These are phyloP conservation scores for Uloborus plumipes DNA, from an alignment of 2,888 invertebrate genomes.

Conservation along the genomic window DNA sequence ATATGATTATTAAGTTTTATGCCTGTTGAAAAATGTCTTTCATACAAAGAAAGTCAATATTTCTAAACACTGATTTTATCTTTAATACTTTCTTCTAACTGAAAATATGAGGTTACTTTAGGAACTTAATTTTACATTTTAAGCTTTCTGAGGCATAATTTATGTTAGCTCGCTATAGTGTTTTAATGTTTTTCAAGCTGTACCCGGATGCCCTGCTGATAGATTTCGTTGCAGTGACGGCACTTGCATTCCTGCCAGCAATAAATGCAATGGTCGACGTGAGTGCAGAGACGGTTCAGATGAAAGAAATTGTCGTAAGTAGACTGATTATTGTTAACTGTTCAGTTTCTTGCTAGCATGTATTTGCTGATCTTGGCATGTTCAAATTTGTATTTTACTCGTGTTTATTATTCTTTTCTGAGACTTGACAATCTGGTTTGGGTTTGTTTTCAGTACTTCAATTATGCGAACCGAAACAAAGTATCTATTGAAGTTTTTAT, in stretches of 20 bases:
- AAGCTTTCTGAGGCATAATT: neutral
- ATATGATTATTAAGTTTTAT: no score
- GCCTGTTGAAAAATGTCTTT: no score
- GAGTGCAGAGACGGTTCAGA: slow-evolving; percentile 65
- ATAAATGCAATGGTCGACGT: slow-evolving; percentile 71
- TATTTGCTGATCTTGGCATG: no score
- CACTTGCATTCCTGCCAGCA: slow-evolving; percentile 74
- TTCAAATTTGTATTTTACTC: no score
- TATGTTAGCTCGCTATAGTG: neutral
- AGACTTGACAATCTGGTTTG: no score
- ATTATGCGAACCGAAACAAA: neutral
- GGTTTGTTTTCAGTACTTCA: neutral
- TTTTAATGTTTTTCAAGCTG: slow-evolving; percentile 11
- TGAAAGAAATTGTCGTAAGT: slow-evolving; percentile 67
- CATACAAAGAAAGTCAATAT: no score
- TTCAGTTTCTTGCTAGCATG: neutral
- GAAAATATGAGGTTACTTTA: no score
- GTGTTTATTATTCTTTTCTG: no score
- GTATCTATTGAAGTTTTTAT: neutral
- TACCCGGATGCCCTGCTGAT: slow-evolving; percentile 72
- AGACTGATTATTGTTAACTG: neutral
- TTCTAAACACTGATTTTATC: no score
- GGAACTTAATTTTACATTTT: neutral
- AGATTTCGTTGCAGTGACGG: slow-evolving; percentile 78
- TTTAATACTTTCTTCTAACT: no score